Conservation (phyloP, 2,797 vertebrate genomes). For the Anguilla marmorata region DNA sequence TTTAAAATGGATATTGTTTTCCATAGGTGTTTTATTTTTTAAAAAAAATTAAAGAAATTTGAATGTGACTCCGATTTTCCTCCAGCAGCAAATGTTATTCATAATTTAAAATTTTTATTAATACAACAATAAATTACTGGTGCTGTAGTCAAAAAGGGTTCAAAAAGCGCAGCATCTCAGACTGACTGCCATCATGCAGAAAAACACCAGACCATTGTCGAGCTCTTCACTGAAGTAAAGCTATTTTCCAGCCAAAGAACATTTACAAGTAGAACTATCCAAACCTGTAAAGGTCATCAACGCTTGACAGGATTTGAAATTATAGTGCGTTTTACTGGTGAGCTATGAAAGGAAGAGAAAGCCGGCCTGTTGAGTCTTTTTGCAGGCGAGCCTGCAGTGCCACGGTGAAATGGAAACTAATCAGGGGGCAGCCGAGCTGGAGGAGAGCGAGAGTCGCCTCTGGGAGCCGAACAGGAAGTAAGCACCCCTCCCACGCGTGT, state of each 20-base stretch:
- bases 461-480: constrained; percentile 48
- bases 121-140: constrained; percentile 41
- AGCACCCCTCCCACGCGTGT: constrained; percentile 29
- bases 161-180: constrained; percentile 7
- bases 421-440: constrained; percentile 69
- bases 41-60: background rate
- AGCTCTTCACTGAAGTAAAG: constrained; percentile 38
- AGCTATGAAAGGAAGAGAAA: constrained; percentile 56
- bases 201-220: constrained; percentile 57
- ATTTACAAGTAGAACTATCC: constrained; percentile 54
- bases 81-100: constrained; percentile 60
- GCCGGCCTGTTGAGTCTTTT: constrained; percentile 44
- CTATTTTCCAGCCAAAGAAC: constrained; percentile 50
- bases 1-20: background rate
- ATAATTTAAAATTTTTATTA: constrained; percentile 63
- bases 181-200: constrained; percentile 44
- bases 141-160: background rate
- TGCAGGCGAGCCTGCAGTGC: constrained; percentile 29
- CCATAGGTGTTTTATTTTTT: background rate
- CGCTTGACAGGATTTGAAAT: constrained; percentile 54
- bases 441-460: constrained; percentile 48
- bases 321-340: constrained; percentile 52
- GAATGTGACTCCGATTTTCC: no score
- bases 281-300: constrained; percentile 71
- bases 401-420: constrained; percentile 59